phyloP scores from a whole-genome alignment of 2,113 vertebrate species.

The Tricholaema leucomelas region DNA sequence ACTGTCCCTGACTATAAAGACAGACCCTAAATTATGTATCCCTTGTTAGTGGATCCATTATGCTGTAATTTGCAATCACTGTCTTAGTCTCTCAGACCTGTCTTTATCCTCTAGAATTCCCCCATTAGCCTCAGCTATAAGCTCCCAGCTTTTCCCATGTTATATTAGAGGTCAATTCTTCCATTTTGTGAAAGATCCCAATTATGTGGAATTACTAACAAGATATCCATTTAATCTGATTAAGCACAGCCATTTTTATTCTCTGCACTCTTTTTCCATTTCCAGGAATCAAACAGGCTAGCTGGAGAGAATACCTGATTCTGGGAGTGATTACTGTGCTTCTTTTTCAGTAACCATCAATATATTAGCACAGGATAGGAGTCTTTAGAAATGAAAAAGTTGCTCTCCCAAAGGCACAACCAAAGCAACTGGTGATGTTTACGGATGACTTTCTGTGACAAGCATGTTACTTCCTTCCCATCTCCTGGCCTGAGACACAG shows the following conservation, averaged over 20 bases:
- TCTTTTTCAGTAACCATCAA: background rate
- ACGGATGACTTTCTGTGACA: background rate
- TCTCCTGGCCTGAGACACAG: background rate
- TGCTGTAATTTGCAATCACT: background rate
- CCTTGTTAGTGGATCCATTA: background rate
- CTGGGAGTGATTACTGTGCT: background rate
- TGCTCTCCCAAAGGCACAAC: background rate
- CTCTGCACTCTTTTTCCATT: background rate
- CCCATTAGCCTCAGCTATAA: background rate
- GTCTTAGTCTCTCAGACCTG: background rate
- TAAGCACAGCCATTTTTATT: constrained; percentile 8
- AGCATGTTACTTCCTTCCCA: background rate
- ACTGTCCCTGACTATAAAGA: background rate
- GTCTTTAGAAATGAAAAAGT: background rate
- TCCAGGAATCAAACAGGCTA: background rate
- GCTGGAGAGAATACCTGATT: background rate
- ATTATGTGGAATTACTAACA: constrained; percentile 1
- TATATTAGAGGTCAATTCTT: background rate
- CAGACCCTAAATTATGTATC: background rate
- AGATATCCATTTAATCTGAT: background rate
- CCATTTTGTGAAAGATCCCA: background rate
- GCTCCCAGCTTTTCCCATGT: background rate
- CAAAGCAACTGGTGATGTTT: background rate
- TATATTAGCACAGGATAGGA: background rate
- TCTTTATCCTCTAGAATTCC: background rate